Conservation (phyloP, 1,140 invertebrate genomes). For the Branchinecta lynchi region DNA sequence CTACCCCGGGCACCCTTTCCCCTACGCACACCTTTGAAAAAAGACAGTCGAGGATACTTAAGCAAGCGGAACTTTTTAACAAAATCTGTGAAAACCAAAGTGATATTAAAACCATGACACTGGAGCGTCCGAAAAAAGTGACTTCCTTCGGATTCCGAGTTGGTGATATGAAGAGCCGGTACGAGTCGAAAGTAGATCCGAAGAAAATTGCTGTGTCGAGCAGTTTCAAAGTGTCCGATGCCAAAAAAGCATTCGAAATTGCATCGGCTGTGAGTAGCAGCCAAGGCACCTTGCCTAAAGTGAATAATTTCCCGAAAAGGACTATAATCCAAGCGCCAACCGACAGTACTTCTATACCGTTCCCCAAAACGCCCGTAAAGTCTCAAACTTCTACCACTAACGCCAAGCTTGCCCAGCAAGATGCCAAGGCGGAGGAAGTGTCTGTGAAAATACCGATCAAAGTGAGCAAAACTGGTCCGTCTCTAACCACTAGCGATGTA, state of each 20-base stretch:
- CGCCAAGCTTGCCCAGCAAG: background rate
- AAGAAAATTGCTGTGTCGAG: slow-evolving; percentile 26
- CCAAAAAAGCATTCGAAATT: slow-evolving; percentile 27
- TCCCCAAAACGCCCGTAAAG: slow-evolving; percentile 2
- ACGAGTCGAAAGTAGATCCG: slow-evolving; percentile 18
- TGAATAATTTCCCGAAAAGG: slow-evolving; percentile 15
- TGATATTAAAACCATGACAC: slow-evolving; percentile 43
- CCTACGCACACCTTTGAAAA: slow-evolving; percentile 15
- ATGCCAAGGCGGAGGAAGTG: too few relatives aligned
- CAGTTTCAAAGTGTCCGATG: slow-evolving; percentile 27
- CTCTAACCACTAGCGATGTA: too few relatives aligned
- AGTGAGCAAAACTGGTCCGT: too few relatives aligned
- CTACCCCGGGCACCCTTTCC: slow-evolving; percentile 16
- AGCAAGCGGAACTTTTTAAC: slow-evolving; percentile 21
- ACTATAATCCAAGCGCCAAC: slow-evolving; percentile 20
- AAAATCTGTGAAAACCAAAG: slow-evolving; percentile 43
- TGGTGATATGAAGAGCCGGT: slow-evolving; percentile 18
- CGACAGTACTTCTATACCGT: background rate
- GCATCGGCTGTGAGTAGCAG: slow-evolving; percentile 17
- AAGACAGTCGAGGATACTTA: slow-evolving; percentile 16
- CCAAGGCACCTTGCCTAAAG: background rate
- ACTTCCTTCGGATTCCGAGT: slow-evolving; percentile 19
- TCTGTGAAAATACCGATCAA: too few relatives aligned
- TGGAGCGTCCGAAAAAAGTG: slow-evolving; percentile 23
- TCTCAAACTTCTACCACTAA: background rate